Conservation (phyloP, 2,797 vertebrate genomes). For the Amniataba percoides region DNA sequence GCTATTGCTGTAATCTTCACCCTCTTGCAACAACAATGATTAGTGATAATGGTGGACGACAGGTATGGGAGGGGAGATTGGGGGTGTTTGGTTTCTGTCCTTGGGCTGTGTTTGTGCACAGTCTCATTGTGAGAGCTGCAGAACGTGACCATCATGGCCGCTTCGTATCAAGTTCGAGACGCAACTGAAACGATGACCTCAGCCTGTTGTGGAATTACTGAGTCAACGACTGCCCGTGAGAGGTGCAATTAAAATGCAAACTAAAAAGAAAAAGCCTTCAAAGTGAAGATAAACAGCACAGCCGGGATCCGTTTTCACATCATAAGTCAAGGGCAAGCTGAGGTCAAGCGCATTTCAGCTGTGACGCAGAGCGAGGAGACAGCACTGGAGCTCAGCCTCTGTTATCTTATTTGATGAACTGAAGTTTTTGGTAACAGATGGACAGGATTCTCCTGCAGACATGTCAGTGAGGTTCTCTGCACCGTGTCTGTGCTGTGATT, state of each 20-base stretch:
- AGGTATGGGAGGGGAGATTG: too few species aligned
- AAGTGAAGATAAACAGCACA: conserved; percentile 6
- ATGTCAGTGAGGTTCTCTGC: conserved; percentile 1
- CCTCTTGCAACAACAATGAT: conserved; percentile 6
- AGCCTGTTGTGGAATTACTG: conserved; percentile 39
- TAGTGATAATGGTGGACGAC: not conserved
- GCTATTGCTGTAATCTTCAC: conserved; percentile 10
- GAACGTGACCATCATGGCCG: conserved; percentile 44
- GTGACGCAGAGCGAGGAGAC: not conserved
- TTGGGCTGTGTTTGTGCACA: conserved; percentile 38
- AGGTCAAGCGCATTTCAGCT: conserved; percentile 29
- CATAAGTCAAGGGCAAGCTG: conserved; percentile 26
- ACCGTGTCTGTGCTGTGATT: conserved; percentile 8
- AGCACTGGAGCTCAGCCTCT: conserved; percentile 11
- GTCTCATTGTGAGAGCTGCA: conserved; percentile 13
- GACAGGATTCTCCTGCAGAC: conserved; percentile 15
- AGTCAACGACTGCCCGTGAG: conserved; percentile 33
- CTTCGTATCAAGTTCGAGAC: conserved; percentile 47
- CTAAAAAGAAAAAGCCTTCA: not conserved
- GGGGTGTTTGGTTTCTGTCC: conserved; percentile 63
- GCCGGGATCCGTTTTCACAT: conserved; percentile 21
- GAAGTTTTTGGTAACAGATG: conserved; percentile 26
- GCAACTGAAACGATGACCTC: conserved; percentile 55
- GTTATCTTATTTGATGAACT: conserved; percentile 26
- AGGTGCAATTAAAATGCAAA: conserved; percentile 38